Conservation (phyloP, 2,113 vertebrate species). For the Oenanthe melanoleuca region DNA sequence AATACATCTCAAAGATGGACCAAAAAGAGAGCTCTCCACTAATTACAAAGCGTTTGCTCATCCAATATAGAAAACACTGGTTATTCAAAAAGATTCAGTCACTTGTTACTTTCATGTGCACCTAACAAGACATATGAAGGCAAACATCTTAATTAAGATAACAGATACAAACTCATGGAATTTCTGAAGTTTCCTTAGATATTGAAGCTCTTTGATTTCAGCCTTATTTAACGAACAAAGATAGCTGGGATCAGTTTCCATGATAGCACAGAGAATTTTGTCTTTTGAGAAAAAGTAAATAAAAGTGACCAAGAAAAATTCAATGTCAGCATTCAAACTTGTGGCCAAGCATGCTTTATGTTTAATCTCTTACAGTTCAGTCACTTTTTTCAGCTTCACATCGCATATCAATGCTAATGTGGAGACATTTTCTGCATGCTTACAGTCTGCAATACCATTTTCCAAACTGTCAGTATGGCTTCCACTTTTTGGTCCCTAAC, state of each 20-base stretch:
- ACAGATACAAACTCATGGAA: background rate
- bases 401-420: background rate
- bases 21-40: background rate
- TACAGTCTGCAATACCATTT: background rate
- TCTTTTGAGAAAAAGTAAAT: background rate
- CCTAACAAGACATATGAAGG: background rate
- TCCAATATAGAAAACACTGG: background rate
- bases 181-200: background rate
- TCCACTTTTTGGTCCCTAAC: background rate
- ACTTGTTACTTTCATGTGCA: background rate
- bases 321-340: background rate
- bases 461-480: background rate
- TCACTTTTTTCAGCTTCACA: background rate
- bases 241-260: background rate
- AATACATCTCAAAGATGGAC: background rate
- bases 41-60: background rate
- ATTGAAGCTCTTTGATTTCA: background rate
- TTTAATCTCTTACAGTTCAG: background rate
- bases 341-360: background rate
- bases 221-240: background rate
- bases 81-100: background rate
- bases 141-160: background rate
- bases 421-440: background rate
- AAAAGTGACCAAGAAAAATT: background rate
- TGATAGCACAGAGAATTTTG: background rate